Evolutionary conservation across 92 coral and sea anemone genomes (phyloP), one percentile per base, ranked within the genome.

Genomic region (Umimayanthus kanabou): DNA sequence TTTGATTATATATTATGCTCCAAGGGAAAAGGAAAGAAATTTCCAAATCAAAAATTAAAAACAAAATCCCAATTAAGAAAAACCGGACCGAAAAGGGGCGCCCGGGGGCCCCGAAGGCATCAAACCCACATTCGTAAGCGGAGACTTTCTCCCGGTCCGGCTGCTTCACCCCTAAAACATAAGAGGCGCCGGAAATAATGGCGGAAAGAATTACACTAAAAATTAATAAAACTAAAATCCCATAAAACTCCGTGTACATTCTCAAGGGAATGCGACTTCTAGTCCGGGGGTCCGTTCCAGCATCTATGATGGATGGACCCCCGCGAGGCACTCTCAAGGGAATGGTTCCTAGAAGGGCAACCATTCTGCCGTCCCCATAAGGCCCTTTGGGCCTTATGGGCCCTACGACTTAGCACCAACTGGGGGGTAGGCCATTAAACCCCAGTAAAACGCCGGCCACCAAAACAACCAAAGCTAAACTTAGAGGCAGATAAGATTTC

Each of bases 91-190:
- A 92, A 90, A 92, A 92, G 71, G 95, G 95, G 55, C 93, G 93
- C 30, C 95, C 95, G 26, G 92, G 92, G 66, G 88, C 81, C 43
- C 91, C 92, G 87, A 92, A 92, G 50, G 93, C 90, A 78, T 88
- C 95, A 93, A 93, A 93, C 85, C 95, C 95, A 90, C 95, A 93
- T 83, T 93, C 95, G 89, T 93, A 93, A 81, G 93, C 93, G 64
- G 95, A 93, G 85, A 93, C 95, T 88, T 93, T 93, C 86, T 93
- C 95, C 87, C 93, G 93, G 76, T 93, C 95, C 82, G 95, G 95
- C 84, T 90, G 91, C 84, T 93, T 93, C 80, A 69, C 93, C 80
- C 95, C 95, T 90, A 92, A 88, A 87, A 92, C 75, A 92, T 90
- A 92, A 90, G 95, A 93, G 82, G 93, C 91, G 80, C 93, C 91